Evolutionary conservation across 2,888 invertebrate genomes (phyloP).

Genomic region (Archaeoteleia sp.): DNA sequence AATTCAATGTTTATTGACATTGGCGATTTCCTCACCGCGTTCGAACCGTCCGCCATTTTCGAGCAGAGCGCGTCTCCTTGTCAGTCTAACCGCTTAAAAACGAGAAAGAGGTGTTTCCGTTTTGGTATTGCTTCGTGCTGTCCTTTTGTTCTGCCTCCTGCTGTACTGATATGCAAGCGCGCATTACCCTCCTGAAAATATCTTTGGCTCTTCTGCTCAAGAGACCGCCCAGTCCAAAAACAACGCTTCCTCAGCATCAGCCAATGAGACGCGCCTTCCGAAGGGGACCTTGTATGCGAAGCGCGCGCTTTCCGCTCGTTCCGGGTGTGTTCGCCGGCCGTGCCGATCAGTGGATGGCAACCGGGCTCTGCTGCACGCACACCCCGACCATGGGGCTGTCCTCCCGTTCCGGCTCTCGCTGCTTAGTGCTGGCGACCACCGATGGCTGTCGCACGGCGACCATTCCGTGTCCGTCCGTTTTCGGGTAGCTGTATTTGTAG

Average conservation of each 20-base stretch:
- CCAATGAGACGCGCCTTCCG: not conserved
- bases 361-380: slow-evolving; percentile 94
- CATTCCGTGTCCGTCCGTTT: slow-evolving; percentile 69
- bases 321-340: too few relatives aligned
- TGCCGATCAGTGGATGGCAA: slow-evolving; percentile 91
- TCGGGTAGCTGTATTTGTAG: slow-evolving; percentile 71
- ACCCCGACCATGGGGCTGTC: slow-evolving; percentile 92
- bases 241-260: not conserved
- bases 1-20: too few relatives aligned
- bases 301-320: not conserved
- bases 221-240: slow-evolving; percentile 4
- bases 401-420: slow-evolving; percentile 77
- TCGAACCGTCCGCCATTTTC: too few relatives aligned
- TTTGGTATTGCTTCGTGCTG: slow-evolving; percentile 34
- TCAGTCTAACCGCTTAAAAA: too few relatives aligned
- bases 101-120: slow-evolving; percentile 9
- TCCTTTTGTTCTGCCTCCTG: slow-evolving; percentile 11
- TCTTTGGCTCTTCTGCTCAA: slow-evolving; percentile 32
- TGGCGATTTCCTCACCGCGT: too few relatives aligned
- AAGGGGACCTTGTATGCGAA: slow-evolving; percentile 1
- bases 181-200: slow-evolving; percentile 14
- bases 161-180: slow-evolving; percentile 39
- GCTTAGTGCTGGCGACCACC: slow-evolving; percentile 69
- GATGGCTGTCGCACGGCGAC: slow-evolving; percentile 63
- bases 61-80: too few relatives aligned